Base-by-base conservation (phyloP, 2,113 vertebrate species). In the Numenius arquata region DNA sequence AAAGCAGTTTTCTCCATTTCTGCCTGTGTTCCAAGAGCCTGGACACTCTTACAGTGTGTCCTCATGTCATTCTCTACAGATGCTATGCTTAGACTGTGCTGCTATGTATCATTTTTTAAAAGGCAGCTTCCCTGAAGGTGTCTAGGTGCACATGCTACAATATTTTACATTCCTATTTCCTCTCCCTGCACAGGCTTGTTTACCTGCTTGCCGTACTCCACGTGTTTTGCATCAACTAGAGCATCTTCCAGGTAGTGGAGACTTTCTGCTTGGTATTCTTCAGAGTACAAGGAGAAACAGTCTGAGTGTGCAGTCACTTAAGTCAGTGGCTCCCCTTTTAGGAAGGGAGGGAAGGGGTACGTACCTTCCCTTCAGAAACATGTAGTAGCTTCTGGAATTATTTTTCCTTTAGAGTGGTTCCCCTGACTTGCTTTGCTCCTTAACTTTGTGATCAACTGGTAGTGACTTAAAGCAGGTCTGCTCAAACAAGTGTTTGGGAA, bases 21-120 rank as follows among this genome's bases (percentile, higher is more conserved):
- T 61, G 22, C 16, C 7, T 2, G 2, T 48, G 6, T 85, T 62
- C 9, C 7, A 3, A 41, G 27, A 45, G 26, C 17, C 14, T 1
- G 1, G 8, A 13, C 5, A 6, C 13, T 16, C 4, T 47, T 34
- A 4, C 0, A 5, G 18, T 4, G 0, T 7, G 15, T 34, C 4
- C 8, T 40, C 13, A 0, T 4, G 2, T 32, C 5, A 1, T 41
- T 72, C 19, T n/a, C 5, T 29, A 1, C 7, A 8, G 43, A 11
- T 21, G 32, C 15, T 7, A 0, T 45, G 9, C 40, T n/a, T 32
- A 3, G 1, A 0, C 23, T 32, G 23, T 11, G 6, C 15, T 12
- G 15, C 9, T 36, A 1, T 0, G 2, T 56, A 1, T 59, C 22
- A 9, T 6, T 59, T 4, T 6, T 7, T 18, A 15, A 17, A 23